Evolutionary conservation across 2,888 invertebrate species (phyloP), one percentile per base, ranked within the genome.

Genomic region (Glyphotaelius pellucidus): DNA sequence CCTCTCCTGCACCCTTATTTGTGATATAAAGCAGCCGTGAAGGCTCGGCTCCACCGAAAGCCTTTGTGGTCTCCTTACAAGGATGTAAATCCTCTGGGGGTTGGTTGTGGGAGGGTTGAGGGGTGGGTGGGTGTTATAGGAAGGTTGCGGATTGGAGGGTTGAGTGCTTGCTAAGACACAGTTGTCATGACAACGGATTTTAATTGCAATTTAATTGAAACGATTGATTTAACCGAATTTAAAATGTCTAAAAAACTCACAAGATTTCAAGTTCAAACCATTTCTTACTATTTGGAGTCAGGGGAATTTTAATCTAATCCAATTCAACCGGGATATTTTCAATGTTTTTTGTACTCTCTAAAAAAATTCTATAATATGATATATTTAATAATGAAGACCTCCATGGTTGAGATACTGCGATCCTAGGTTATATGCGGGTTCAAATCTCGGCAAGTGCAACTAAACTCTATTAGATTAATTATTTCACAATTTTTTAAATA

Each of bases 21-120:
- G 31, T 30, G 30, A 32, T 32, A 81, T 32, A 81, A 67, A 67
- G 67, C 67, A 67, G 67, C 67, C 67, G 25, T 67, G 67, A 67
- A 67, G 67, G 67, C 67, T 67, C 67, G 67, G 67, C 31, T 32
- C 15, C 31, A 30, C 81, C 32, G 30, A 81, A 31, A 32, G 81
- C 81, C 32, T 81, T 32, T 81, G 81, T 32, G 81, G 81, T 81
- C 81, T 81, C 81, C 81, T 32, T 32, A 81, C 81, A 81, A 81
- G 81, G 32, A 32, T 32, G 81, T 32, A 81, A 81, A 81, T 81
- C 81, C 81, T 81, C 32, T 14, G 81, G 81, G 81, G 81, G 19
- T 31, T 25, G 67, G 25, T 67, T 67, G 67, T 67, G 67, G 25
- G 25, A 25, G 67, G 67, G 25, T 25, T 67, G 67, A 9, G 67